These are phyloP conservation scores for Adelosebastes latens DNA, from an alignment of 2,797 vertebrate genomes.

Conservation along the genomic window DNA sequence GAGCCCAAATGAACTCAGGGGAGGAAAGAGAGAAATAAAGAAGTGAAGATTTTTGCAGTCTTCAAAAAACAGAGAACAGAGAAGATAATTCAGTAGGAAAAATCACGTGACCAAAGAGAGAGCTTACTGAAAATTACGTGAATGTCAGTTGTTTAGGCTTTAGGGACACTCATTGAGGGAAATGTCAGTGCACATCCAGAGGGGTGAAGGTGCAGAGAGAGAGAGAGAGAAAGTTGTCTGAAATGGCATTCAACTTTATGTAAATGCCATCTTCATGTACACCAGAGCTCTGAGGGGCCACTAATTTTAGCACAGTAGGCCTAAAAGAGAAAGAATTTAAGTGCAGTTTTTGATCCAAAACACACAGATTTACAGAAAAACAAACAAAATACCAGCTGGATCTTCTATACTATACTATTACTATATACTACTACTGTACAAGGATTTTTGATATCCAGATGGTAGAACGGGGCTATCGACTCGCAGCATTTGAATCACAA, in stretches of 20 bases:
- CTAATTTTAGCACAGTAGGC: slow-evolving; percentile 1
- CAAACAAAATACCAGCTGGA: background rate
- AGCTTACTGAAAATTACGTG: slow-evolving; percentile 8
- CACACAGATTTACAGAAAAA: slow-evolving; percentile 6
- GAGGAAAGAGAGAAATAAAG: slow-evolving; percentile 45
- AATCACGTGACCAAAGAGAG: background rate
- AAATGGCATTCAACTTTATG: slow-evolving; percentile 25
- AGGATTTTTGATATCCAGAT: background rate
- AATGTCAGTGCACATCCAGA: slow-evolving; percentile 38
- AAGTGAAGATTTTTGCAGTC: background rate
- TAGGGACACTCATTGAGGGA: slow-evolving; percentile 2
- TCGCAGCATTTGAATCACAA: background rate
- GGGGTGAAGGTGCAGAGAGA: background rate
- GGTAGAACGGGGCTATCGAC: background rate
- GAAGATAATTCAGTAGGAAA: background rate
- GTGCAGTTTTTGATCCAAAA: background rate
- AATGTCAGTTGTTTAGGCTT: slow-evolving; percentile 28
- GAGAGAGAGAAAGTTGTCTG: slow-evolving; percentile 8
- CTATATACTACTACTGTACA: background rate
- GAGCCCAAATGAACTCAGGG: slow-evolving; percentile 22
- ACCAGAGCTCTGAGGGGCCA: background rate
- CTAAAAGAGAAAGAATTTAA: background rate
- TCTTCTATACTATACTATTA: background rate
- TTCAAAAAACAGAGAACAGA: background rate
- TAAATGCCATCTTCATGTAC: slow-evolving; percentile 59